Conservation (phyloP, 2,888 invertebrate species). For the Temnothorax ravouxi region DNA sequence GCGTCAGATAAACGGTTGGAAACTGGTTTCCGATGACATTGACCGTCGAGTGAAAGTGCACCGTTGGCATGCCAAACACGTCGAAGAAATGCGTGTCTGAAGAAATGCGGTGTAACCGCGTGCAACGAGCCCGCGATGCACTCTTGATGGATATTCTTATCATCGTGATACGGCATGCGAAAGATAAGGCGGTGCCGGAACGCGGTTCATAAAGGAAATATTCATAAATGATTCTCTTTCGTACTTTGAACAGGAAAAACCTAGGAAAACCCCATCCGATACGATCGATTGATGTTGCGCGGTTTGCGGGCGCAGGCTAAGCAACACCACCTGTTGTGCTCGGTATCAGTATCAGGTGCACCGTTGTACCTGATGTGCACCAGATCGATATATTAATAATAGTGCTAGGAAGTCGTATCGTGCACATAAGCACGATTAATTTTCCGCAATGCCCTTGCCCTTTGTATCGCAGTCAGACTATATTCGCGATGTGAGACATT, state of each 20-base stretch:
- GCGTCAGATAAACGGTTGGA: constrained; percentile 38
- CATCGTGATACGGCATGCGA: background rate
- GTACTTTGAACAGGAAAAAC: background rate
- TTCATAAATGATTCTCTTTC: background rate
- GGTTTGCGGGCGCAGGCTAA: background rate
- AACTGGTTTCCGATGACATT: constrained; percentile 82
- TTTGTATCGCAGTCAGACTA: constrained; percentile 19
- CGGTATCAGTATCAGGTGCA: background rate
- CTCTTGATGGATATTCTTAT: constrained; percentile 49
- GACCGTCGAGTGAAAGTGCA: constrained; percentile 81
- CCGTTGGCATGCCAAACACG: constrained; percentile 23
- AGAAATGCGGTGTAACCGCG: background rate
- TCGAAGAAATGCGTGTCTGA: constrained; percentile 46
- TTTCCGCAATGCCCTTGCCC: background rate
- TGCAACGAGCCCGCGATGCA: background rate
- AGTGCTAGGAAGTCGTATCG: background rate
- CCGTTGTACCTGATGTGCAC: background rate
- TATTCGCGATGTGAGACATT: background rate
- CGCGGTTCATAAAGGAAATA: background rate
- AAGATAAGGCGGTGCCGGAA: constrained; percentile 41
- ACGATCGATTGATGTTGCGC: background rate
- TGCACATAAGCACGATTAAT: background rate
- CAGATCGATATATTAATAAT: constrained; percentile 33
- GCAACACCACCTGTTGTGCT: constrained; percentile 14
- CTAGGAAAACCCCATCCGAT: too few species aligned